A percentile compares a stretch with the other conserved stretches of the same genome.
phyloP scores from a whole-genome alignment of 2,888 invertebrate genomes.

The Alloscopus bannaensis region DNA sequence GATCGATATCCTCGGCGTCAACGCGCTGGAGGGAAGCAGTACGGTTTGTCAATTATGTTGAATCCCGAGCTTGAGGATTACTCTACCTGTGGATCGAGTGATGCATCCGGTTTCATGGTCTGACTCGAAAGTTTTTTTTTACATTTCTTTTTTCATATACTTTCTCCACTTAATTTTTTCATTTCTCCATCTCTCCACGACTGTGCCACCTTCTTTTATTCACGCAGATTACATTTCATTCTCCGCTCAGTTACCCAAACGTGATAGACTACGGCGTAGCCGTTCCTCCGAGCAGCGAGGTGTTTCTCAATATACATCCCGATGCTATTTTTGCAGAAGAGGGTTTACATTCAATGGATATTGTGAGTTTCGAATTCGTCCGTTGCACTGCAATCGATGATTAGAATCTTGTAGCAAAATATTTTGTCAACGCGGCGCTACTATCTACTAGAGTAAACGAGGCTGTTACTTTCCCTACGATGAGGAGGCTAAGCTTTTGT shows the following conservation, averaged over 20 bases:
- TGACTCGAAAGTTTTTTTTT: too few relatives aligned
- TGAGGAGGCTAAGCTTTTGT: conserved; percentile 43
- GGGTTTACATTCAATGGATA: too few relatives aligned
- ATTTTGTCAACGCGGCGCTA: too few relatives aligned
- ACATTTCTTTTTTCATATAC: too few relatives aligned
- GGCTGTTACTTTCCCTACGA: conserved; percentile 62
- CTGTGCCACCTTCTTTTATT: too few relatives aligned
- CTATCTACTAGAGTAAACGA: conserved; percentile 23
- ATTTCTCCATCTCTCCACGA: too few relatives aligned
- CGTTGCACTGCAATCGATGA: too few relatives aligned
- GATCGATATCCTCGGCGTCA: conserved; percentile 27
- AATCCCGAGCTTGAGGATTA: conserved; percentile 38
- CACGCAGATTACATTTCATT: neutral
- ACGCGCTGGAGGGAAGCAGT: conserved; percentile 31
- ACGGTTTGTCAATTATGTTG: conserved; percentile 33
- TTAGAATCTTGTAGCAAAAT: too few relatives aligned
- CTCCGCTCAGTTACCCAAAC: conserved; percentile 16
- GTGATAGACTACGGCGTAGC: conserved; percentile 32
- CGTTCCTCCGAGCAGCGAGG: conserved; percentile 10
- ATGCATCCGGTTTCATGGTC: conserved; percentile 40
- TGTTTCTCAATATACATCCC: conserved; percentile 19
- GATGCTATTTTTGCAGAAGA: conserved; percentile 14
- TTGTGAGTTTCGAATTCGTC: too few relatives aligned
- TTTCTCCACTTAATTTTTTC: too few relatives aligned
- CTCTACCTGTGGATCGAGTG: conserved; percentile 39